These are phyloP conservation scores for Acestrorhynchus altus DNA, from an alignment of 2,797 vertebrate species.

Conservation along the genomic window DNA sequence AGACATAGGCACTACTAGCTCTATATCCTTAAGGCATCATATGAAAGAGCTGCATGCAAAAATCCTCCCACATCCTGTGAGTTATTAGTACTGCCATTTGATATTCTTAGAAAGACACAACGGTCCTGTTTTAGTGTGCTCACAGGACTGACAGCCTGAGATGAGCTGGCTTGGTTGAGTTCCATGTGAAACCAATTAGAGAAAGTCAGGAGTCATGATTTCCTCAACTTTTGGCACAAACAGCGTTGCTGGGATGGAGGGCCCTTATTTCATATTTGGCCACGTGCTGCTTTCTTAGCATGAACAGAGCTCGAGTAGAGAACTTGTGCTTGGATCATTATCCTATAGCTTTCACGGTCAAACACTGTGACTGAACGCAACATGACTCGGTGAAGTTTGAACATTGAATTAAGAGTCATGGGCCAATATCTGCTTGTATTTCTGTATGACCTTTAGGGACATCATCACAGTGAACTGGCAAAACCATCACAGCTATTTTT, in stretches of 20 bases:
- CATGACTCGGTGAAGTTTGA: neutral
- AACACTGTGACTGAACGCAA: neutral
- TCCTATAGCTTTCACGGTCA: neutral
- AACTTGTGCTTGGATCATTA: neutral
- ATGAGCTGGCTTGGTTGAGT: slow-evolving; percentile 13
- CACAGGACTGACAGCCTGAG: slow-evolving; percentile 31
- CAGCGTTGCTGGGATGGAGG: slow-evolving; percentile 12
- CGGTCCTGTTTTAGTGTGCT: neutral
- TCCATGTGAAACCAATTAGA: slow-evolving; percentile 36
- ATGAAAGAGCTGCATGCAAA: neutral
- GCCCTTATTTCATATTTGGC: neutral
- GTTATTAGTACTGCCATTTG: slow-evolving; percentile 4
- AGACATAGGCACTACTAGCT: no score
- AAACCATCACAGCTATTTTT: slow-evolving; percentile 37
- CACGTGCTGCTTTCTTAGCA: neutral
- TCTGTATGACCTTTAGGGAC: neutral
- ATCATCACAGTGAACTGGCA: neutral
- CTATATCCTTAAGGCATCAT: neutral
- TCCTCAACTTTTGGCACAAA: slow-evolving; percentile 17
- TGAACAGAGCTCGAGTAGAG: slow-evolving; percentile 5
- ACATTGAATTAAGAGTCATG: neutral
- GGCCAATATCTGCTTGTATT: neutral
- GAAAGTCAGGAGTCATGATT: slow-evolving; percentile 39
- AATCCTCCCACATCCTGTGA: neutral
- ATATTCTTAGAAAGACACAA: slow-evolving; percentile 18